Base-by-base conservation (phyloP, 2,888 invertebrate genomes). In the Lepidocyrtinus sp. region DNA sequence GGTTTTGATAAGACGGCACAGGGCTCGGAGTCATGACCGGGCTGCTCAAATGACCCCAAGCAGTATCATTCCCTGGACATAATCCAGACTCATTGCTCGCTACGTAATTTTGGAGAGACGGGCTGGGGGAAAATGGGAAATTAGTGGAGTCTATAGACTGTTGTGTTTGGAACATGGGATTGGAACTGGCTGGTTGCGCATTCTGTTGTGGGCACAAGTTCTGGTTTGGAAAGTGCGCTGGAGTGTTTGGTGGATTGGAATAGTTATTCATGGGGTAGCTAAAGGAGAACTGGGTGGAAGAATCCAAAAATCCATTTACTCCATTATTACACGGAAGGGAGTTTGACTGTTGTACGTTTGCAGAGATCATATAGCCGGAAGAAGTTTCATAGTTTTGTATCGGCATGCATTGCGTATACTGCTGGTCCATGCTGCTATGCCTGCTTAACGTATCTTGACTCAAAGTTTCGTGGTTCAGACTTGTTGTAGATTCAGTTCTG, bases 11-110 rank as follows among this genome's bases (percentile, higher is more conserved):
- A 22, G 61, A 69, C 21, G 81, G 81, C 5, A 74, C 73, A 21
- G 81, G 81, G 25, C 77, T 83, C 3, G 64, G 72, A 0, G 75
- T 77, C 65, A 77, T 74, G 2, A 81, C 72, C 0, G 83, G 83
- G 62, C 83, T 83, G 26, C 76, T 36, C 17, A 69, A 24, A 1
- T 63, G 26, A 1, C 59, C 68, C 81, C 77, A 81, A 15, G 45
- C 22, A 19, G 81, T 19, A 0, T 77, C 72, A 26, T 50, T 65
- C 17, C 61, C 67, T 24, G 45, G 36, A 2, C 65, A 5, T 24
- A 65, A 61, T 21, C 69, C 73, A 12, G 72, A 67, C 21, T 73
- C 78, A 12, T 27, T 12, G 19, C 45, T 73, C 1, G 63, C 21
- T 12, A 24, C 15, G 36, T 73, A 78, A 22, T 73, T 78, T 46